Evolutionary conservation across 2,797 vertebrate species (phyloP).

Genomic region (Fratercula arctica): DNA sequence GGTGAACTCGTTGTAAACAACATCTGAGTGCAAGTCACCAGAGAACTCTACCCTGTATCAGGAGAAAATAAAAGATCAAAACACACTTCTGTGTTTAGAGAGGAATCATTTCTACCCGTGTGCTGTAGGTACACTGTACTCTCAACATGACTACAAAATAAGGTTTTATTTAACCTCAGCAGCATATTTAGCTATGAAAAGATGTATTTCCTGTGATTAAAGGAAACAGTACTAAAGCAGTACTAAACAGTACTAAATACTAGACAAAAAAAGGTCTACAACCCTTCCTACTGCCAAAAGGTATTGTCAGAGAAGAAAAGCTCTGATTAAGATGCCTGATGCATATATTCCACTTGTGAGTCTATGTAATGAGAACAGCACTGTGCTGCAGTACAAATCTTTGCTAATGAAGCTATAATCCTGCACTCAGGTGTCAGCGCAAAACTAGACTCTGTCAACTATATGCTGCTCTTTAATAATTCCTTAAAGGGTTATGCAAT

Average conservation of each 20-base stretch:
- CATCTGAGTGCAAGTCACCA: not conserved
- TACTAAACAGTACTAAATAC: too few relatives aligned
- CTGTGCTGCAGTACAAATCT: conserved; percentile 3
- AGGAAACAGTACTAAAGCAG: not conserved
- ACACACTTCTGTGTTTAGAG: not conserved
- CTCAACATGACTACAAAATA: not conserved
- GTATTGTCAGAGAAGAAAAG: not conserved
- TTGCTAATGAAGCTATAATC: conserved; percentile 40
- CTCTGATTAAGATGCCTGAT: not conserved
- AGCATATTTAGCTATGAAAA: not conserved
- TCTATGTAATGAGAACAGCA: not conserved
- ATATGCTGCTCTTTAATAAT: not conserved
- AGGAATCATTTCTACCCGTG: not conserved
- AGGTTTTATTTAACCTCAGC: not conserved
- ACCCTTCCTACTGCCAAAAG: not conserved
- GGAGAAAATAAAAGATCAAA: not conserved
- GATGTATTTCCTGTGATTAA: not conserved
- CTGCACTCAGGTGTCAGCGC: not conserved
- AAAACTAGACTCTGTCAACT: not conserved
- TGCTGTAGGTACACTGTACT: not conserved
- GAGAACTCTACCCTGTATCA: not conserved
- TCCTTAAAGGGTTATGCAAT: conserved; percentile 8
- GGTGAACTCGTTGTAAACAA: not conserved
- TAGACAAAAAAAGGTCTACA: not conserved
- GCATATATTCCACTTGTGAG: not conserved